Percentiles rank a stretch among this genome's conserved stretches.
Evolutionary conservation across 2,113 vertebrate species (phyloP).

Genomic region (Athene cunicularia): DNA sequence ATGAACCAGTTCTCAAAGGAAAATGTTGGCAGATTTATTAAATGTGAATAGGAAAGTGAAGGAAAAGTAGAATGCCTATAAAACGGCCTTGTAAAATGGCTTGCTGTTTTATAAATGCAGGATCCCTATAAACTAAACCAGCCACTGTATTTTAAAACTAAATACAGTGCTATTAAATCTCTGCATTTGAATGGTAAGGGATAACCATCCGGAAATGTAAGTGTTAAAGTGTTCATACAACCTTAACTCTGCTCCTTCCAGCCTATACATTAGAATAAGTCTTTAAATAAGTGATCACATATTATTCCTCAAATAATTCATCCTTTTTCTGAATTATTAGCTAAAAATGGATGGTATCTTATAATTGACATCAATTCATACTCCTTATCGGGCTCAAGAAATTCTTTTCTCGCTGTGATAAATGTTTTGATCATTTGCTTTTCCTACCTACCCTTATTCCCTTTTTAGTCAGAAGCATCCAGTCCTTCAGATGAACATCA

Average conservation of each 20-base stretch:
- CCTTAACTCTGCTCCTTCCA: not conserved
- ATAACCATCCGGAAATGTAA: not conserved
- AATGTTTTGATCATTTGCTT: slow-evolving; percentile 48
- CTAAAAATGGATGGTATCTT: slow-evolving; percentile 33
- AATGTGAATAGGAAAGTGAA: not conserved
- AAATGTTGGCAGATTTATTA: slow-evolving; percentile 13
- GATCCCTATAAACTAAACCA: not conserved
- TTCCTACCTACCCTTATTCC: not conserved
- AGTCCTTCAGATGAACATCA: not conserved
- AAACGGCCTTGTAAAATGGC: not conserved
- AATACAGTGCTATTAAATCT: not conserved
- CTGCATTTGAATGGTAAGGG: not conserved
- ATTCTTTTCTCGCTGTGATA: not conserved
- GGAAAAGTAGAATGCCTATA: not conserved
- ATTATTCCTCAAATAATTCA: slow-evolving; percentile 58
- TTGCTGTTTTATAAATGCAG: not conserved
- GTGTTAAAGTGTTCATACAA: not conserved
- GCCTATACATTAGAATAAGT: not conserved
- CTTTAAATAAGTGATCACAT: slow-evolving; percentile 57
- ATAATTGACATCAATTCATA: slow-evolving; percentile 41
- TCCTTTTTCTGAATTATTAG: slow-evolving; percentile 44
- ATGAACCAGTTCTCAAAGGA: not conserved
- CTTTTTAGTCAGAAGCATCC: not conserved
- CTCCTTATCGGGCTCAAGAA: not conserved
- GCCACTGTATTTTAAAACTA: not conserved